Conservation (phyloP, 1,140 invertebrate genomes). For the Drosophila mayri region DNA sequence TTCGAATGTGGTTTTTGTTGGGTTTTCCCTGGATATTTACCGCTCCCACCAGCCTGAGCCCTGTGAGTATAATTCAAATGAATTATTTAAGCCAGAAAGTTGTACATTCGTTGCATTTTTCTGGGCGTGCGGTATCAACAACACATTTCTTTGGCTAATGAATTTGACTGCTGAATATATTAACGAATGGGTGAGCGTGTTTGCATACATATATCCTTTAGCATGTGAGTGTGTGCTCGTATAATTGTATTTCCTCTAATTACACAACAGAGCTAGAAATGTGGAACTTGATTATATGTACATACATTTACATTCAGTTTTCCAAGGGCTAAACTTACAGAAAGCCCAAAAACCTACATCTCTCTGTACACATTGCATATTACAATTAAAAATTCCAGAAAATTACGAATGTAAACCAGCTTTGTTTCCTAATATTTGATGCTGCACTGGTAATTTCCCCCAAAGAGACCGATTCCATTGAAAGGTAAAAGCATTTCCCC, state of each 20-base stretch:
- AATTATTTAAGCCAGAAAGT: slow-evolving; percentile 69
- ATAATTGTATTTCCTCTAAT: slow-evolving; percentile 63
- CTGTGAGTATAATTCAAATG: slow-evolving; percentile 72
- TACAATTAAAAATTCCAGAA: slow-evolving; percentile 50
- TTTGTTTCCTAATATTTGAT: slow-evolving; percentile 32
- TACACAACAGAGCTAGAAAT: slow-evolving; percentile 59
- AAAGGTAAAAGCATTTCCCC: slow-evolving; percentile 9
- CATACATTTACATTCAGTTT: slow-evolving; percentile 3
- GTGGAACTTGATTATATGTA: slow-evolving; percentile 54
- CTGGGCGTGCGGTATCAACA: slow-evolving; percentile 25
- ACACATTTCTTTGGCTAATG: slow-evolving; percentile 42
- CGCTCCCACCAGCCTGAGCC: slow-evolving; percentile 1
- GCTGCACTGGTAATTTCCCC: slow-evolving; percentile 4
- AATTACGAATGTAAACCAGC: slow-evolving; percentile 49
- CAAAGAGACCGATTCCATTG: slow-evolving; percentile 3
- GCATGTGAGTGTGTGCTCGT: slow-evolving; percentile 20
- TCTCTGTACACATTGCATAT: slow-evolving; percentile 8
- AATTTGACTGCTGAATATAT: slow-evolving; percentile 39
- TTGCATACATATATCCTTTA: background rate
- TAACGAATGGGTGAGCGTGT: slow-evolving; percentile 13
- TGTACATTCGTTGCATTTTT: slow-evolving; percentile 42
- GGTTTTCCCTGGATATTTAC: slow-evolving; percentile 2
- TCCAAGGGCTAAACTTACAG: slow-evolving; percentile 4
- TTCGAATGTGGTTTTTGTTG: background rate
- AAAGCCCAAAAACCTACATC: slow-evolving; percentile 3